Base-by-base conservation (phyloP, 2,797 vertebrate genomes). In the Pangasius macronema region DNA sequence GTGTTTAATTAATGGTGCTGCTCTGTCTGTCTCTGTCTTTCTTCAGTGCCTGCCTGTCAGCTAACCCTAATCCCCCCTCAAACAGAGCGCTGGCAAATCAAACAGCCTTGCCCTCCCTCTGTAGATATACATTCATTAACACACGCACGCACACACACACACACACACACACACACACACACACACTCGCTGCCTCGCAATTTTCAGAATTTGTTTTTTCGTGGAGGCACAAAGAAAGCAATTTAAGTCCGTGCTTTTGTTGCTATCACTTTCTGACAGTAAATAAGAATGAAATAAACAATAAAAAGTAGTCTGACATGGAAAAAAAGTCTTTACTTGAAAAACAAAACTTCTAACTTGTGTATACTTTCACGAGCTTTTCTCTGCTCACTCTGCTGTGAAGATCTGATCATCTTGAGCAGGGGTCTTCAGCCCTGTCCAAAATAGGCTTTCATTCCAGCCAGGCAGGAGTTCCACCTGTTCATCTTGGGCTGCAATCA, bases 61-160 rank as follows among this genome's bases (percentile, higher is more conserved):
- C 82, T 86, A 87, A 82, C 85, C 84, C 86, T 91, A 90, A 91
- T 91, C 90, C 88, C 82, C 86, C 73, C 85, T 88, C 88, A 90
- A 88, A 90, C 86, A 91, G 88, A 83, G 83, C 75, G 72, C 85
- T 87, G 87, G 79, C 86, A 85, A 89, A 85, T 88, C 90, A 89
- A 89, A 90, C 90, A 89, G 67, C 63, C 88, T 81, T 33, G 65
- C 82, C 82, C 83, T 81, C 83, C 61, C 83, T 81, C 85, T 79
- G 59, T 59, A 87, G 86, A 87, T 87, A 87, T 83, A 82, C 73
- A 70, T 83, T 77, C 88, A 79, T 77, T 76, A 82, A 76, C 79
- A 77, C 72, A 49, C n/a, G n/a, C 57, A 55, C 81, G 83, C 84
- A 59, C 84, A 81, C 82, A 79, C 82, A 82, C 63, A 84, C 85